phyloP scores from a whole-genome alignment of 2,888 invertebrate species.

The Pseudococcus longispinus region DNA sequence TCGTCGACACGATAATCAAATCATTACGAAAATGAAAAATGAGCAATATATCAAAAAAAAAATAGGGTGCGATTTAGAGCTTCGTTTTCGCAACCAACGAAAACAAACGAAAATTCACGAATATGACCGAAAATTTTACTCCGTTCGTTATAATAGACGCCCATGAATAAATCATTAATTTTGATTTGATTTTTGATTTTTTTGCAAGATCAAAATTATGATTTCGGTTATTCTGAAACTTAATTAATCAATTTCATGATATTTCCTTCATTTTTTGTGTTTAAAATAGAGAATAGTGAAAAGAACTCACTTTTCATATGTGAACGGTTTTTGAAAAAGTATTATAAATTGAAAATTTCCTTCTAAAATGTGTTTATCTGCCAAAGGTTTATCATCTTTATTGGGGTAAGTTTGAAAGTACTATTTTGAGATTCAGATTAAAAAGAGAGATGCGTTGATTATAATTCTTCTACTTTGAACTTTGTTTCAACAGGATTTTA shows the following conservation, averaged over 20 bases:
- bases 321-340: background rate
- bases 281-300: background rate
- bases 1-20: too few relatives aligned
- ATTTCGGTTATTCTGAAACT: background rate
- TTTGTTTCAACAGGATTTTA: slow-evolving; percentile 42
- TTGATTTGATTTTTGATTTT: background rate
- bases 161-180: background rate
- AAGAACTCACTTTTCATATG: background rate
- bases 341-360: background rate
- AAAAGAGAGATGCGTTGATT: background rate
- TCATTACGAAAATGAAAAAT: too few relatives aligned
- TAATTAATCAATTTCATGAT: too few relatives aligned
- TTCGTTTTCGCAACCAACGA: background rate
- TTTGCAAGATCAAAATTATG: background rate
- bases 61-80: too few relatives aligned
- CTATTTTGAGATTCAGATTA: background rate
- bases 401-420: slow-evolving; percentile 16
- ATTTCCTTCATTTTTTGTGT: background rate
- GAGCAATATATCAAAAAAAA: too few relatives aligned
- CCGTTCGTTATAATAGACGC: background rate
- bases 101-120: background rate
- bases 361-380: slow-evolving; percentile 45
- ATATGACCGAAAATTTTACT: background rate
- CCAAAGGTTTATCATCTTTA: slow-evolving; percentile 49
- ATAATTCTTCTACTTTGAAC: background rate